phyloP scores from a whole-genome alignment of 2,888 invertebrate species.

The Sericinus montela region DNA sequence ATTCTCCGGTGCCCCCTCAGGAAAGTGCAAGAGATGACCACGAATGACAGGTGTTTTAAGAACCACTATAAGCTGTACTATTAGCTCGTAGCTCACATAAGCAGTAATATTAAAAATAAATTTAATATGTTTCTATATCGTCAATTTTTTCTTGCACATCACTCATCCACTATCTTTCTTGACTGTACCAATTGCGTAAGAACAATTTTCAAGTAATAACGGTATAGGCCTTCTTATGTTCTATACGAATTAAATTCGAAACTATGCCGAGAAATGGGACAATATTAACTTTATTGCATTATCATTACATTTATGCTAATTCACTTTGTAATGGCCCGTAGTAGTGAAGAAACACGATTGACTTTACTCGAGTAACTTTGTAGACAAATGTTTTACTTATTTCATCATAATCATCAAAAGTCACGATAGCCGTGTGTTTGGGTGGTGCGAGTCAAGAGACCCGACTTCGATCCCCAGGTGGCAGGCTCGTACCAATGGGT shows the following conservation, averaged over 20 bases:
- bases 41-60: too few relatives aligned
- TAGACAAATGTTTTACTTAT: not conserved
- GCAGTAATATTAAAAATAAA: too few relatives aligned
- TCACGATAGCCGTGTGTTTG: too few relatives aligned
- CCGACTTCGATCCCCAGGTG: too few relatives aligned
- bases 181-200: conserved; percentile 50
- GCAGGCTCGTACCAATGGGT: too few relatives aligned
- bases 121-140: too few relatives aligned
- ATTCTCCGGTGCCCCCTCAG: too few relatives aligned
- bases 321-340: conserved; percentile 6
- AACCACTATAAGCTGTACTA: too few relatives aligned
- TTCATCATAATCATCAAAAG: not conserved
- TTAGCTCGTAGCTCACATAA: too few relatives aligned
- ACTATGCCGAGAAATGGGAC: conserved; percentile 38
- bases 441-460: too few relatives aligned
- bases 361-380: not conserved
- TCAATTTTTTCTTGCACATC: too few relatives aligned
- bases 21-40: too few relatives aligned
- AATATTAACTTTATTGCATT: conserved; percentile 22
- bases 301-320: conserved; percentile 17
- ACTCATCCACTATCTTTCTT: conserved; percentile 22
- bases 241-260: conserved; percentile 42
- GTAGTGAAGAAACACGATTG: not conserved
- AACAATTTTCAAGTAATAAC: conserved; percentile 63
- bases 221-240: conserved; percentile 43